Evolutionary conservation across 1,140 invertebrate species (phyloP), one percentile per base, ranked within the genome.

Genomic region (Lepeophtheirus salmonis): DNA sequence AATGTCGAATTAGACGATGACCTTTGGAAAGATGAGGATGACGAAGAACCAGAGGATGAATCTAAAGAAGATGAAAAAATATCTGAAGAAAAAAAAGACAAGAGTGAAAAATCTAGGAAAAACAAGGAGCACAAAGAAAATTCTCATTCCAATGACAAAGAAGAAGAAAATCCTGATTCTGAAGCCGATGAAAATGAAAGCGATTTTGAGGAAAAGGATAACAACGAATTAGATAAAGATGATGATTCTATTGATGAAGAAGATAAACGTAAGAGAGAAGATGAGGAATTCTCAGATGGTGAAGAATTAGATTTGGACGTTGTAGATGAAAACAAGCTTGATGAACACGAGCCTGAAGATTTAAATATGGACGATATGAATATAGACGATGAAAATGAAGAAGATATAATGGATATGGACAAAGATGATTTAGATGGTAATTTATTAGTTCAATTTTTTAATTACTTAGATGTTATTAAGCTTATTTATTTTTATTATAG

Each of bases 391-490:
- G 55, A 57, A 1, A 26, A 24, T 57, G 22, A 57, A 12, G 55
- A 57, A 16, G 26, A 57, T 3, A 59, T 18, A 16, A 3, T 56
- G 24, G 24, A 67, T 0, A 65, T 68, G 0, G 72, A 64, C 16
- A 65, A 67, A 14, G 60, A 68, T 55, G 22, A 65, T 62, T 64
- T 50, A 68, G 10, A 67, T 67, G 23, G 65, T 70, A 21, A 66
- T 66, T 58, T 63, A 68, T 41, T 41, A 41, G 6, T 10, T 41
- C n/a, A 41, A 41, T 41, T 6, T 41, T 10, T 41, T 10, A 10
- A 10, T 41, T 10, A 41, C n/a, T 6, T n/a, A 41, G n/a, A 10
- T 41, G n/a, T 41, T n/a, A 41, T 41, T 41, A 10, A 41, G n/a
- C 30, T 41, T 41, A 10, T 41, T 41, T n/a, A 41, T 41, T 6